These are phyloP conservation scores for Chrysolina oricalcia DNA, from an alignment of 2,888 invertebrate species.

Conservation along the genomic window DNA sequence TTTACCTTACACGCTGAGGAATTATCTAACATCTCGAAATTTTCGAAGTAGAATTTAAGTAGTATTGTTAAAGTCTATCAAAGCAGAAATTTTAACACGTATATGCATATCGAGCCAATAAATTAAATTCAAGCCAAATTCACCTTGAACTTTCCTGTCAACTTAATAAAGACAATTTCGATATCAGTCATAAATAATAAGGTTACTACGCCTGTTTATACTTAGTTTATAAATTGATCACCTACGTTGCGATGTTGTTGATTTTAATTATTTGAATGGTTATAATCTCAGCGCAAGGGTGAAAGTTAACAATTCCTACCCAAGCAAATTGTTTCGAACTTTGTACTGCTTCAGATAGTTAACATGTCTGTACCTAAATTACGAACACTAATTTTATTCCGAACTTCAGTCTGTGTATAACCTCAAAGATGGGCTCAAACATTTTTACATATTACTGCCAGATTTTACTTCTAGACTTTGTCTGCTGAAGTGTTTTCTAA, in stretches of 20 bases:
- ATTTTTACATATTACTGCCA: too few species aligned
- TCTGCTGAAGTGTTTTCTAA: too few species aligned
- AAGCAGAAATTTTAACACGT: too few species aligned
- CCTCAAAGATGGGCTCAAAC: too few species aligned
- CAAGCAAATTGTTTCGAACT: neutral
- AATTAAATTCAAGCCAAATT: neutral
- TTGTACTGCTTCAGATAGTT: neutral
- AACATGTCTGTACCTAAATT: neutral
- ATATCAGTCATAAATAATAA: neutral
- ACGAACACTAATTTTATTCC: neutral
- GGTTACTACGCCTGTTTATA: neutral
- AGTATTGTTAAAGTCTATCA: too few species aligned
- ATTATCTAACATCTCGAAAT: too few species aligned
- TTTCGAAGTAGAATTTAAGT: too few species aligned
- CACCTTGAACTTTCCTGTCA: neutral
- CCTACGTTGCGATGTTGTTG: neutral
- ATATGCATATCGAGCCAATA: neutral
- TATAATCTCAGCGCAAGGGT: neutral
- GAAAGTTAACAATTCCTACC: neutral
- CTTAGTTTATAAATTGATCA: neutral
- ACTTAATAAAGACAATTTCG: neutral
- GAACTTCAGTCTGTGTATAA: too few species aligned
- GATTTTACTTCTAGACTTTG: too few species aligned
- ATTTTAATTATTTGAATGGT: constrained; percentile 3
- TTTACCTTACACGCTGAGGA: too few species aligned